Base-by-base conservation (phyloP, 2,797 vertebrate species). In the Fratercula arctica region DNA sequence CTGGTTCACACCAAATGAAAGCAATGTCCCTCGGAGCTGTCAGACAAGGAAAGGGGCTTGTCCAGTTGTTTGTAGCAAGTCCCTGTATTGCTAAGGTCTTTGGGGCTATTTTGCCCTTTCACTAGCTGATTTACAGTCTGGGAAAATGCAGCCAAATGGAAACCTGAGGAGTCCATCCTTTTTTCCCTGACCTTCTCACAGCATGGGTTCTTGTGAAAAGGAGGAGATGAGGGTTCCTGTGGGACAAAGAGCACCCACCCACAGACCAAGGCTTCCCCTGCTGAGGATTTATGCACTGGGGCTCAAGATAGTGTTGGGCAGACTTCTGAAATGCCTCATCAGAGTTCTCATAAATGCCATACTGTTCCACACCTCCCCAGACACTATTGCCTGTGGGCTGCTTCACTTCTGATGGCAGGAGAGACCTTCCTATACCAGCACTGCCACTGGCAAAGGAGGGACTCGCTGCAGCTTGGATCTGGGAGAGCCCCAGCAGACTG, bases 131-230 rank as follows among this genome's bases (percentile, higher is more conserved):
- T 89, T 93, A 82, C 39, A 69, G 60, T 43, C 85, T 92, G 89
- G 67, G 45, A 85, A 69, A 95, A 69, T 31, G 67, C 83, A 92
- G 74, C 72, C 87, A 92, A 87, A 86, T 73, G 79, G 70, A 84
- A 87, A 90, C 21, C 54, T 57, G 28, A 81, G 26, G 70, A 25
- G 8, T 64, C 31, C 46, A 75, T 51, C 28, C 17, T 29, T 78
- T 72, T n/a, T 39, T 10, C 5, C 43, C 50, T 4, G 5, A 18
- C 43, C 50, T 56, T 41, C 50, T 85, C 41, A 61, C 31, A 67
- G 82, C n/a, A 64, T 11, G 31, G 41, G 33, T 28, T 56, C 29
- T 59, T 74, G 37, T 37, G 72, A 50, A 57, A 57, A 59, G 45
- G 46, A 43, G 25, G n/a, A 88, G 41, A 6, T 17, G 37, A 29